Conservation (phyloP, 1,140 invertebrate species). For the Cotesia chilonis region DNA sequence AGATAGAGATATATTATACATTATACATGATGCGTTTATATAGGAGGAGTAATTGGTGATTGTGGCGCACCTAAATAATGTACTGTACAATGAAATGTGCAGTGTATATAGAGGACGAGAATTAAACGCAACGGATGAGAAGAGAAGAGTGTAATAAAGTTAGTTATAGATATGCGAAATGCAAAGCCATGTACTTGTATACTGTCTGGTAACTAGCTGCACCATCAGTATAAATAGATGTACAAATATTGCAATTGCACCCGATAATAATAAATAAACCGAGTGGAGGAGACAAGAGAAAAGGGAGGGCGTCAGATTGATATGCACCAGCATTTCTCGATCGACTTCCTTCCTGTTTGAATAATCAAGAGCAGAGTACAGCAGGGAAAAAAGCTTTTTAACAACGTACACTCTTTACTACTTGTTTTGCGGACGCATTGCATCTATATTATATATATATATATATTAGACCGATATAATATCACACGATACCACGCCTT, state of each 20-base stretch:
- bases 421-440: background rate
- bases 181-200: no score
- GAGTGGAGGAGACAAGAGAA: background rate
- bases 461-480: no score
- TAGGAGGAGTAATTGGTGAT: constrained; percentile 35
- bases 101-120: background rate
- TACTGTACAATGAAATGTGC: constrained; percentile 33
- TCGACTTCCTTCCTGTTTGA: constrained; percentile 60
- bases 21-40: no score
- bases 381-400: background rate
- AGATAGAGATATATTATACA: background rate
- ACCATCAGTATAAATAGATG: no score
- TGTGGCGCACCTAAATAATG: constrained; percentile 38
- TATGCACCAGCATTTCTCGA: constrained; percentile 58
- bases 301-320: constrained; percentile 48
- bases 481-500: constrained; percentile 15
- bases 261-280: constrained; percentile 36
- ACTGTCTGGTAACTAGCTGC: no score
- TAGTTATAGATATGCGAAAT: no score
- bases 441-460: background rate
- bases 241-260: no score
- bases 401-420: background rate
- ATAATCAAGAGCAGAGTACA: constrained; percentile 31
- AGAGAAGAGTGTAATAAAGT: background rate
- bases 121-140: constrained; percentile 2